Evolutionary conservation across 2,797 vertebrate species (phyloP).

Genomic region (Eulemur rubriventer): DNA sequence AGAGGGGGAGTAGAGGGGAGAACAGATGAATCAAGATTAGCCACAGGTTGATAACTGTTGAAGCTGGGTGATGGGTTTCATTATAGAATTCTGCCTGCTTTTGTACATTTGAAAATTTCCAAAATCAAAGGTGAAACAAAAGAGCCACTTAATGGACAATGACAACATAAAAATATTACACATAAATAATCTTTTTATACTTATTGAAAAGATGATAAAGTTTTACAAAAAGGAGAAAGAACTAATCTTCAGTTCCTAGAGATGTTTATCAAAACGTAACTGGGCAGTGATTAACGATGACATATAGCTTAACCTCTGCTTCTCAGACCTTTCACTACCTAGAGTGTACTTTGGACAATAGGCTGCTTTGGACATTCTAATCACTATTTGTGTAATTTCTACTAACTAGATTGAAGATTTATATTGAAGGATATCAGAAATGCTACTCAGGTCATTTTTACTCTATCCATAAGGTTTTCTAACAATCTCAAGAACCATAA

Average conservation of each 20-base stretch:
- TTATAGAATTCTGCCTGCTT: background rate
- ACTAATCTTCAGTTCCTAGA: background rate
- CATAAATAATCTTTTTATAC: constrained; percentile 22
- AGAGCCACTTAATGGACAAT: background rate
- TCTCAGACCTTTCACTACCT: background rate
- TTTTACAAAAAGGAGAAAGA: constrained; percentile 48
- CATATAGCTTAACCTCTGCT: background rate
- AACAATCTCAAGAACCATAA: constrained; percentile 56
- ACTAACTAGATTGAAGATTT: constrained; percentile 34
- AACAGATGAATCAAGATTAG: background rate
- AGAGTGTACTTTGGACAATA: background rate
- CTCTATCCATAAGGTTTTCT: constrained; percentile 57
- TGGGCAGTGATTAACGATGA: background rate
- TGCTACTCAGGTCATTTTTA: constrained; percentile 39
- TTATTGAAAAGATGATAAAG: constrained; percentile 4
- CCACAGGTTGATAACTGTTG: background rate
- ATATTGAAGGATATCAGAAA: constrained; percentile 34
- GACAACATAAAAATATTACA: background rate
- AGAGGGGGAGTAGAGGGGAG: background rate
- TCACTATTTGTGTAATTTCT: background rate
- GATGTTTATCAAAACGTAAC: background rate
- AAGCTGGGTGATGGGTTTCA: background rate
- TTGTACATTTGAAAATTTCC: background rate
- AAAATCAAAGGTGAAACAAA: constrained; percentile 43
- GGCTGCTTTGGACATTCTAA: background rate